Conservation (phyloP, 2,113 vertebrate species). For the Callaeas wilsoni region DNA sequence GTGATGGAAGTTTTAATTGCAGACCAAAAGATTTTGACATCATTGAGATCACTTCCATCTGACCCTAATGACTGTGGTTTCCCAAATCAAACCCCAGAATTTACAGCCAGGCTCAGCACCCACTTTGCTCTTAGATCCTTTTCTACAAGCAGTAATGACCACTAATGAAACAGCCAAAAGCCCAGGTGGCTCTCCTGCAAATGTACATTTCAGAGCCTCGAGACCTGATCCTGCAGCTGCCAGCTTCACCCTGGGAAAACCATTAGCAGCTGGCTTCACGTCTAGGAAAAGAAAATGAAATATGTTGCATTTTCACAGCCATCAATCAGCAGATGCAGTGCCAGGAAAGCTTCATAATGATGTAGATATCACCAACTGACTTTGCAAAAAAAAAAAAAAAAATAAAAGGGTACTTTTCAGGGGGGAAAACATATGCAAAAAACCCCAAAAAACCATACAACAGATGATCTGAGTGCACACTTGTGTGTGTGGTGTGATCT, state of each 20-base stretch:
- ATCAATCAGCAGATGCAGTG: slow-evolving; percentile 39
- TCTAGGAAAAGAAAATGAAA: slow-evolving; percentile 40
- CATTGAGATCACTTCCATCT: neutral
- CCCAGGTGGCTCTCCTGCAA: slow-evolving; percentile 13
- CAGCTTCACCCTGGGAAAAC: slow-evolving; percentile 27
- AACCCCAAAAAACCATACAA: neutral
- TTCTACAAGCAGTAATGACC: neutral
- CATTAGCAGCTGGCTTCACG: slow-evolving; percentile 38
- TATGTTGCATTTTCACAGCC: slow-evolving; percentile 45
- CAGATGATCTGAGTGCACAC: neutral
- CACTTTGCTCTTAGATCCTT: neutral
- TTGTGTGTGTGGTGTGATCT: neutral
- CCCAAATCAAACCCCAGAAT: neutral
- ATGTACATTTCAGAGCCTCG: neutral
- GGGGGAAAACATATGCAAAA: neutral
- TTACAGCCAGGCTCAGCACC: neutral
- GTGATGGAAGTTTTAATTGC: neutral
- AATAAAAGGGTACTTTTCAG: neutral
- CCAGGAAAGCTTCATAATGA: slow-evolving; percentile 42
- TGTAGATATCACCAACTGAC: neutral
- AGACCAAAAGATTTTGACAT: neutral
- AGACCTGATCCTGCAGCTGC: slow-evolving; percentile 43
- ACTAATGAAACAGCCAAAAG: neutral
- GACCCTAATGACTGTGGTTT: neutral
- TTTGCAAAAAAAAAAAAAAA: neutral